These are phyloP conservation scores for Halichoeres trimaculatus DNA, from an alignment of 2,113 vertebrate species.

Conservation along the genomic window DNA sequence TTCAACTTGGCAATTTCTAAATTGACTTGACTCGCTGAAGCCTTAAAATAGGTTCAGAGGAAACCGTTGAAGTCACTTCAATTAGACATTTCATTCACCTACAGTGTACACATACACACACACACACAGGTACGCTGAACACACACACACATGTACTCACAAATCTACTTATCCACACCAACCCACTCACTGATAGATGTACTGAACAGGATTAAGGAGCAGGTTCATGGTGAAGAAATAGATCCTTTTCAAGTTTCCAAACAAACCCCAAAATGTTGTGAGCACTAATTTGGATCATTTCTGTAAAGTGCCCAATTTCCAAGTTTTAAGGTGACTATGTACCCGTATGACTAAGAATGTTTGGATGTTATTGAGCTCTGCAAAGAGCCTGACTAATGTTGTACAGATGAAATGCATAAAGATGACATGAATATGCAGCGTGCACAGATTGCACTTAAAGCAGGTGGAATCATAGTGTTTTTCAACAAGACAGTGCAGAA, in stretches of 20 bases:
- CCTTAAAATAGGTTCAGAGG: conserved; percentile 31
- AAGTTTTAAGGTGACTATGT: too few species aligned
- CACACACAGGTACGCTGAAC: neutral
- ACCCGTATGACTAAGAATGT: too few species aligned
- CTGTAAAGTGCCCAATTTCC: too few species aligned
- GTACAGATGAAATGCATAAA: too few species aligned
- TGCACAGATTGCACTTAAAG: too few species aligned
- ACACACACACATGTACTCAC: neutral
- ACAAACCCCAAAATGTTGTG: neutral
- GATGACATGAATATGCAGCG: too few species aligned
- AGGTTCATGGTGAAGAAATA: neutral
- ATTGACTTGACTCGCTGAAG: conserved; percentile 34
- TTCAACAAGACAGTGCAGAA: too few species aligned
- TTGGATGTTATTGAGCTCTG: too few species aligned
- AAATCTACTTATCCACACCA: neutral
- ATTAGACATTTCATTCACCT: neutral
- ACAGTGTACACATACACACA: neutral
- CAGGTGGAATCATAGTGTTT: too few species aligned
- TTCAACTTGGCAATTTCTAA: conserved; percentile 17
- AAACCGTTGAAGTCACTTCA: conserved; percentile 1
- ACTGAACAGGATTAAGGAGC: neutral
- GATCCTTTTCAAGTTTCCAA: neutral
- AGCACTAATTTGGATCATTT: neutral
- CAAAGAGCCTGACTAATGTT: too few species aligned
- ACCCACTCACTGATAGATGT: neutral